These are phyloP conservation scores for Sardina pilchardus DNA, from an alignment of 2,113 vertebrate genomes.

Conservation along the genomic window DNA sequence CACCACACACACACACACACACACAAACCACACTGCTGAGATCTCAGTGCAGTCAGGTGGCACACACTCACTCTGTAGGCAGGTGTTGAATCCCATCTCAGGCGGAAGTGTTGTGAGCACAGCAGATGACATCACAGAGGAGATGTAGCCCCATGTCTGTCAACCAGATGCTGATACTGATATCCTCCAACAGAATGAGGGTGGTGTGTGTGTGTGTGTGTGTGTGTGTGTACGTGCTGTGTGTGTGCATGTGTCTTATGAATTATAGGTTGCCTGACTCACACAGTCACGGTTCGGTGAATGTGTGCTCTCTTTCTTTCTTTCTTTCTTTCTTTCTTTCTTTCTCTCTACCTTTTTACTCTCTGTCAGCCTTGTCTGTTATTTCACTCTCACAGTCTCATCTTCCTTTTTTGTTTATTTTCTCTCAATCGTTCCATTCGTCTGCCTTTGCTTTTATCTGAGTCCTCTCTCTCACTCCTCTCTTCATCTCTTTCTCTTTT, in stretches of 20 bases:
- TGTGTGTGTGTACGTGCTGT: slow-evolving; percentile 2
- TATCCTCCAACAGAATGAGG: too few relatives aligned
- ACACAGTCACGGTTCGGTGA: neutral
- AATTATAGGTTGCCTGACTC: neutral
- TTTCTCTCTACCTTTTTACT: neutral
- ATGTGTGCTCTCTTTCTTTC: neutral
- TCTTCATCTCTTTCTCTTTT: neutral
- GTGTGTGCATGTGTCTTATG: neutral
- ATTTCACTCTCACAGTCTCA: neutral
- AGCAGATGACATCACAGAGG: too few relatives aligned
- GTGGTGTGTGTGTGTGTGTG: neutral
- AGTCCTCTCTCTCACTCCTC: neutral
- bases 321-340: neutral
- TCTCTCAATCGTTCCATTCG: too few relatives aligned
- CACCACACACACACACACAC: too few relatives aligned
- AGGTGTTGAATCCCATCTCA: too few relatives aligned
- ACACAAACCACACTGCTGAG: too few relatives aligned
- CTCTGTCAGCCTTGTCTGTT: neutral
- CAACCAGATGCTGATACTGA: too few relatives aligned
- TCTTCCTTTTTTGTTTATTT: neutral
- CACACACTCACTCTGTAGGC: too few relatives aligned
- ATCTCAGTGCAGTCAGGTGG: too few relatives aligned
- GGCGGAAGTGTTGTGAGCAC: too few relatives aligned
- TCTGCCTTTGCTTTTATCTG: too few relatives aligned
- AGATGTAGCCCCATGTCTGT: too few relatives aligned